These are phyloP conservation scores for Heliconius melpomene DNA, from an alignment of 1,140 invertebrate genomes.

Conservation along the genomic window DNA sequence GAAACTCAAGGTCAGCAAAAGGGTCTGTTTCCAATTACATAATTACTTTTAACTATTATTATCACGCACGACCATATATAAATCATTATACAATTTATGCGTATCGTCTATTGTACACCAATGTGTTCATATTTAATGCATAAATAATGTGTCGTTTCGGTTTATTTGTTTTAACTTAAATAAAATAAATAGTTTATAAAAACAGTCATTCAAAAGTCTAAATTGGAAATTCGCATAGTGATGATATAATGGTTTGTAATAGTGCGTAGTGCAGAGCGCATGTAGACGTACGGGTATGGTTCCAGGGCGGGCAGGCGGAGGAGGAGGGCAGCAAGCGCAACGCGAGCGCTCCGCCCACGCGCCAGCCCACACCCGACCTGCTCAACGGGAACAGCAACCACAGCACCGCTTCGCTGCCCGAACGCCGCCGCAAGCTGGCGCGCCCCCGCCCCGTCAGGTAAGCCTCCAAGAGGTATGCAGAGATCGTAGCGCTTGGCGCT, in stretches of 20 bases:
- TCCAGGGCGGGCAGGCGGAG: conserved; percentile 62
- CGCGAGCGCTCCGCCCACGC: conserved; percentile 69
- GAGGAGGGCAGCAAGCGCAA: conserved; percentile 63
- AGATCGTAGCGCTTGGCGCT: too few relatives aligned
- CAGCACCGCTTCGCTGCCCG: conserved; percentile 73
- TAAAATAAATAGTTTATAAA: too few relatives aligned
- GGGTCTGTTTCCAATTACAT: conserved; percentile 78
- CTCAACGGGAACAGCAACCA: conserved; percentile 78
- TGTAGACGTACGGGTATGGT: conserved; percentile 2
- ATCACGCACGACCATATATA: conserved; percentile 17
- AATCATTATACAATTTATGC: conserved; percentile 15
- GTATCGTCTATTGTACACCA: neutral
- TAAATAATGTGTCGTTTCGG: too few relatives aligned
- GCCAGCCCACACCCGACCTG: conserved; percentile 73
- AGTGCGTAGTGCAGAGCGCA: neutral
- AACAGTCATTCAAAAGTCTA: too few relatives aligned
- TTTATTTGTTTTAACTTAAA: too few relatives aligned
- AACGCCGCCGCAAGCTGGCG: conserved; percentile 66
- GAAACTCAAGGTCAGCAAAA: conserved; percentile 86
- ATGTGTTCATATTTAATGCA: too few relatives aligned
- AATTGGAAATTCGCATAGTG: neutral
- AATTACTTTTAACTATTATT: conserved; percentile 35
- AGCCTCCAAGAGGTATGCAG: too few relatives aligned
- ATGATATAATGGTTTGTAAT: neutral
- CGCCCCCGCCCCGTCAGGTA: conserved; percentile 55